A percentile compares a stretch with the other conserved stretches of the same genome.
phyloP scores from a whole-genome alignment of 2,113 vertebrate species.

The Micronisus gabar region DNA sequence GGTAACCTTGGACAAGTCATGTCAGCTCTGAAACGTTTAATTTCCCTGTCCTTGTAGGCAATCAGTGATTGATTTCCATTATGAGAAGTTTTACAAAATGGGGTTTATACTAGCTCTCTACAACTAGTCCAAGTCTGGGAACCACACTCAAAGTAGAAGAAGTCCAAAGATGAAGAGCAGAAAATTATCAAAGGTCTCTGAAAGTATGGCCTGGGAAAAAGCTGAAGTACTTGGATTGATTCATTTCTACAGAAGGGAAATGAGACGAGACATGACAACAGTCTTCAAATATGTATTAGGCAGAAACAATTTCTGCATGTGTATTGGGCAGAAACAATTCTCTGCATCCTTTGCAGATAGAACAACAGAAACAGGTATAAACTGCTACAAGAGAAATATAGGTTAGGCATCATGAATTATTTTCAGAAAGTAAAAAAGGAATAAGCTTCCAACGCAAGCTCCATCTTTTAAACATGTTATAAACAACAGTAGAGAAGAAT shows the following conservation, averaged over 20 bases:
- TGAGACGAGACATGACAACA: background rate
- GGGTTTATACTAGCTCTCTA: background rate
- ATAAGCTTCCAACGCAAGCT: background rate
- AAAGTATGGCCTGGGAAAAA: background rate
- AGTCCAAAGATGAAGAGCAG: background rate
- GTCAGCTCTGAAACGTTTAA: background rate
- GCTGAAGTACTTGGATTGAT: background rate
- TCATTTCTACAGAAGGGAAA: background rate
- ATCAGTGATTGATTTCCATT: background rate
- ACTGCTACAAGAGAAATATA: background rate
- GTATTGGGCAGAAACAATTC: background rate
- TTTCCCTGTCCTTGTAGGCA: background rate
- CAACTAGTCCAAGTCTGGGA: background rate
- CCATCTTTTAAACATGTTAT: background rate
- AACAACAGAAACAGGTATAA: background rate
- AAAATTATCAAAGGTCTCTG: background rate
- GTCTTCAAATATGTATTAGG: slow-evolving; percentile 17
- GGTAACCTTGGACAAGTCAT: background rate
- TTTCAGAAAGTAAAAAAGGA: background rate
- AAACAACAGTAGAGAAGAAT: background rate
- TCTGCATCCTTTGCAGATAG: background rate
- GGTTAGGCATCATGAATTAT: background rate
- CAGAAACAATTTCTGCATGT: background rate
- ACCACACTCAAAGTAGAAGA: background rate
- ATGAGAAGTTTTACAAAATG: background rate